Conservation (phyloP, 2,113 vertebrate species). For the Choloepus hoffmanni region DNA sequence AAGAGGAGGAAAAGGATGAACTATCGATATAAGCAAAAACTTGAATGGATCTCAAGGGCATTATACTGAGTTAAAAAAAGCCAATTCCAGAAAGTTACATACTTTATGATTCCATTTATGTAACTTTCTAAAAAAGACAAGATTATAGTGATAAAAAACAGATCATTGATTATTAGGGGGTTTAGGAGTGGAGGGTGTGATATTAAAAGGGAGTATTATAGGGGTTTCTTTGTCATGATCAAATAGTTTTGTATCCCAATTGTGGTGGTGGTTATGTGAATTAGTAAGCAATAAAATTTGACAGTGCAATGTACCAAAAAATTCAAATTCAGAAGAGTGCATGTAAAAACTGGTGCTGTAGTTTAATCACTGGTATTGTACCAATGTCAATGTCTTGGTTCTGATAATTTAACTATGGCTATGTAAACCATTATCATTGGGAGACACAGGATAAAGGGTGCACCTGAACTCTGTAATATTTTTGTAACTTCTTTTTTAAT, state of each 20-base stretch:
- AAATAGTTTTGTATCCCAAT: not conserved
- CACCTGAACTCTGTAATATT: conserved; percentile 4
- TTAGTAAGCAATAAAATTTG: not conserved
- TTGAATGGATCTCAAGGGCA: conserved; percentile 29
- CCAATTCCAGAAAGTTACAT: not conserved
- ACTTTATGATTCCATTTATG: not conserved
- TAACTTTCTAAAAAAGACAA: conserved; percentile 43
- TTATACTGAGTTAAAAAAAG: not conserved
- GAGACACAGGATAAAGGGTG: not conserved
- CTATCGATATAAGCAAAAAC: not conserved
- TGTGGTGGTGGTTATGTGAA: not conserved
- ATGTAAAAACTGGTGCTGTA: not conserved
- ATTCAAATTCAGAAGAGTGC: not conserved
- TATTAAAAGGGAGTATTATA: not conserved
- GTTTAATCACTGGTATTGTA: not conserved
- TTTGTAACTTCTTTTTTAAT: not conserved
- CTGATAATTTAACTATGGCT: conserved; percentile 34
- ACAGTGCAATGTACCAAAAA: not conserved
- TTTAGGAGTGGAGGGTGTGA: not conserved
- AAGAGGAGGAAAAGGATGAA: not conserved
- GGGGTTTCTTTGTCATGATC: not conserved
- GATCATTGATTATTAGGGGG: not conserved
- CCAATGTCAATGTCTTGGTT: conserved; percentile 39
- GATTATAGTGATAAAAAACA: not conserved
- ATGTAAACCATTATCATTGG: not conserved